Base-by-base conservation (phyloP, 2,888 invertebrate species). In the Leptinotarsa peninsularis region DNA sequence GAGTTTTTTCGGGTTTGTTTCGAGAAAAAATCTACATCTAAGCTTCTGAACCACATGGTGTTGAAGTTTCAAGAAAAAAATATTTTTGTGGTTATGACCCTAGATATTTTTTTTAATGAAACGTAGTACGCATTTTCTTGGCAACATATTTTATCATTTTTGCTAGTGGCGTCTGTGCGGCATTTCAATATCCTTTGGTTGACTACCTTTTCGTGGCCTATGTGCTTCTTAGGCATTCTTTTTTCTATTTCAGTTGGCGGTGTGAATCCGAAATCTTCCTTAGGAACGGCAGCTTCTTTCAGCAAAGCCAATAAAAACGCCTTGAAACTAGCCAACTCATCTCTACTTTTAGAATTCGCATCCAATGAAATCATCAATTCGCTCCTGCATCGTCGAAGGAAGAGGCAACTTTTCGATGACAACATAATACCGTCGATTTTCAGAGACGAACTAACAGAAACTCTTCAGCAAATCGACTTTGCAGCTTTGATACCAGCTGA, bases 231-330 rank as follows among this genome's bases (percentile, higher is more conserved):
- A 43, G 43, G 13, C 10, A 5, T 33, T 33, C 10, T 23, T 23
- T 21, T 58, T 58, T 58, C 4, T 23, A 23, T 87, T 86, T 13
- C 82, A 94, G 95, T 92, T 85, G 94, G 94, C 78, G 94, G 94
- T 81, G 94, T 95, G 0, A 96, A 96, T 85, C 95, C 96, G 0
- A 95, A 94, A 83, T 96, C 96, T 0, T 93, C 96, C 0, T 92
- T 93, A 17, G 96, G 97, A 4, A 95, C 94, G 0, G 96, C 96
- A 1, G 96, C 96, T 1, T 96, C 96, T 0, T 96, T 97, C 88
- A 96, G 95, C 74, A 96, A 96, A 84, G 96, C 97, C 33, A 97
- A 95, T 87, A 92, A 92, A 85, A 94, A 95, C 83, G 96, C 97
- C 0, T 87, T 97, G 14, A 91, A 94, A 76, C 88, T 96, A 43